Percentiles rank a stretch among this genome's conserved stretches.
These are phyloP conservation scores for Punctoribates punctum DNA, from an alignment of 2,888 invertebrate genomes.

Conservation along the genomic window DNA sequence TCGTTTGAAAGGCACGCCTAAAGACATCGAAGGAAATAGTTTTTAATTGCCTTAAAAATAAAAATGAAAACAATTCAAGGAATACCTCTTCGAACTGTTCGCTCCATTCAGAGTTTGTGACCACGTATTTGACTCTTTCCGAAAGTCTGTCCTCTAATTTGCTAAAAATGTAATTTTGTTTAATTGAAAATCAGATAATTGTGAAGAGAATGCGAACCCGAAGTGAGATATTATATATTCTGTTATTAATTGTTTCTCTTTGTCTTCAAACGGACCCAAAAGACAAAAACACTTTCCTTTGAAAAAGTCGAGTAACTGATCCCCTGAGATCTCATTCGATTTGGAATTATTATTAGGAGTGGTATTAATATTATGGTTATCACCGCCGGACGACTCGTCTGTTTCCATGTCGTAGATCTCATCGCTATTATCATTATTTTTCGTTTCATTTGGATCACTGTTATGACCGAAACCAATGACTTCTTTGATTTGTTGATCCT, in stretches of 20 bases:
- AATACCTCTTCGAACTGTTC: slow-evolving; percentile 19
- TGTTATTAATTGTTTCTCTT: background rate
- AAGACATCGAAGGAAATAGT: background rate
- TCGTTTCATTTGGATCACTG: background rate
- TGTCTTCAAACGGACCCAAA: background rate
- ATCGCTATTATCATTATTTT: background rate
- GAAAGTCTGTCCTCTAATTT: background rate
- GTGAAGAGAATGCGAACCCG: background rate
- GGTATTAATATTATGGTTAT: background rate
- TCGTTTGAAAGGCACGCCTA: slow-evolving; percentile 12
- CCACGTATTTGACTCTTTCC: background rate
- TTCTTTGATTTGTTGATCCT: slow-evolving; percentile 10
- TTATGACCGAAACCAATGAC: slow-evolving; percentile 8
- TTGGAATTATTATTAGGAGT: too few relatives aligned
- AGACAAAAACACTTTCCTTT: slow-evolving; percentile 8
- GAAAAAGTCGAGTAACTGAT: background rate
- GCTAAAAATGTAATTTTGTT: background rate
- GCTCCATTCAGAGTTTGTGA: slow-evolving; percentile 4
- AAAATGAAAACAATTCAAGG: background rate
- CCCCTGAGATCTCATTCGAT: too few relatives aligned
- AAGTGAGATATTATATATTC: background rate
- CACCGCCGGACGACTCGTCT: slow-evolving; percentile 2
- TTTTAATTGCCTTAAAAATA: background rate
- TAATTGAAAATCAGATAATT: background rate
- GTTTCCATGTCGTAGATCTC: slow-evolving; percentile 29